These are phyloP conservation scores for Phaenicophaeus curvirostris DNA, from an alignment of 2,797 vertebrate species.

Conservation along the genomic window DNA sequence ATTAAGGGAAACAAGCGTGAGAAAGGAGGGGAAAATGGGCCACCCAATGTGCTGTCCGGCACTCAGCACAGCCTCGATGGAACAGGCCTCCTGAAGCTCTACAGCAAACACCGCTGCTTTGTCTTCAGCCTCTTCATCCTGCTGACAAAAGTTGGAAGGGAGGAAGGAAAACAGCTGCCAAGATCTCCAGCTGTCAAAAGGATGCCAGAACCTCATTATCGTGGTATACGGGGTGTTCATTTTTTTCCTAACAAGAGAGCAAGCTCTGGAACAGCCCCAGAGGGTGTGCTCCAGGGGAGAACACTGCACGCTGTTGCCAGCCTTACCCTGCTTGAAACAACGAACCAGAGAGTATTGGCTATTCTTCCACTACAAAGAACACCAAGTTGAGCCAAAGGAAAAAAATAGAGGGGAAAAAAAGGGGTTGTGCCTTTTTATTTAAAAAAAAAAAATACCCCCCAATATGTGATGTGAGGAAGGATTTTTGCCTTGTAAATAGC, in stretches of 20 bases:
- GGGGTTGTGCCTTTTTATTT: not conserved
- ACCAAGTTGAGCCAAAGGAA: not conserved
- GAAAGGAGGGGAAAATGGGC: not conserved
- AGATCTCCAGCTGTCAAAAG: not conserved
- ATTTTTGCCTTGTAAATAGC: not conserved
- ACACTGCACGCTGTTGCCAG: rapidly evolving
- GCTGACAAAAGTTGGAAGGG: not conserved
- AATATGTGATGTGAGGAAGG: not conserved
- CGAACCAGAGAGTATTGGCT: not conserved
- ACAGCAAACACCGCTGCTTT: not conserved
- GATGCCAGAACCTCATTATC: not conserved
- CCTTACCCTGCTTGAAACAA: not conserved
- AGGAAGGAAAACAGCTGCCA: not conserved
- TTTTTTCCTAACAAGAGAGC: not conserved
- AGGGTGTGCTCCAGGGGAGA: not conserved
- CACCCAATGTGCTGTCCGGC: rapidly evolving
- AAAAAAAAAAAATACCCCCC: too few species aligned
- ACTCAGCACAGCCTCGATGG: not conserved
- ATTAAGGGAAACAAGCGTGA: not conserved
- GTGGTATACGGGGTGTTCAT: not conserved
- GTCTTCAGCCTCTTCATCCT: not conserved
- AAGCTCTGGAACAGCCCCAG: not conserved
- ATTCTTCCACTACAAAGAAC: not conserved
- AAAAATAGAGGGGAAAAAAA: not conserved
- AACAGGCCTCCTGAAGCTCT: not conserved